phyloP scores from a whole-genome alignment of 2,888 invertebrate species.

The Hirtodrosophila confusa region DNA sequence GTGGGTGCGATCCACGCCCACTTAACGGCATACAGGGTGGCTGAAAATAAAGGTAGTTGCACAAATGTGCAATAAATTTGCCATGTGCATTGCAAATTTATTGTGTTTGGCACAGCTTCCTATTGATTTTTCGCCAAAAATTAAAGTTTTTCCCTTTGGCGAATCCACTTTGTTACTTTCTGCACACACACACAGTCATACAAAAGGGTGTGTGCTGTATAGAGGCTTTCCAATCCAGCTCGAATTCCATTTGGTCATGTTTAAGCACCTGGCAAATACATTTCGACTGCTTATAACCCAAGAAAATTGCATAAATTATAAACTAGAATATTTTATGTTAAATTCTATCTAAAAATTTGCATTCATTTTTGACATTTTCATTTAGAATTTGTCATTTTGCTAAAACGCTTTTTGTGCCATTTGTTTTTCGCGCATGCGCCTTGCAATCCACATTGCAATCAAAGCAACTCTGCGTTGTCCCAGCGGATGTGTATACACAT shows the following conservation, averaged over 20 bases:
- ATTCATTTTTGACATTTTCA: conserved; percentile 42
- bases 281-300: neutral
- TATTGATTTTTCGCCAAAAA: conserved; percentile 67
- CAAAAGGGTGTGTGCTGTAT: conserved; percentile 56
- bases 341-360: neutral
- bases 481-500: conserved; percentile 6
- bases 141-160: conserved; percentile 45
- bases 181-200: conserved; percentile 13
- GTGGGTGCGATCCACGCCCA: conserved; percentile 31
- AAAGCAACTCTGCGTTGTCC: conserved; percentile 70
- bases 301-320: neutral
- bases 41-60: neutral
- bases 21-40: conserved; percentile 5
- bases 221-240: conserved; percentile 3
- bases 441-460: conserved; percentile 30
- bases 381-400: conserved; percentile 55
- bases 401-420: conserved; percentile 36
- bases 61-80: neutral
- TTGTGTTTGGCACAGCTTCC: conserved; percentile 45
- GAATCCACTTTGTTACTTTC: conserved; percentile 56
- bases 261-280: neutral
- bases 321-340: neutral
- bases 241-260: conserved; percentile 12
- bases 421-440: conserved; percentile 75
- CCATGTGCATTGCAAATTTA: neutral